Evolutionary conservation across 92 coral and sea anemone genomes (phyloP).

Genomic region (Porites rus): DNA sequence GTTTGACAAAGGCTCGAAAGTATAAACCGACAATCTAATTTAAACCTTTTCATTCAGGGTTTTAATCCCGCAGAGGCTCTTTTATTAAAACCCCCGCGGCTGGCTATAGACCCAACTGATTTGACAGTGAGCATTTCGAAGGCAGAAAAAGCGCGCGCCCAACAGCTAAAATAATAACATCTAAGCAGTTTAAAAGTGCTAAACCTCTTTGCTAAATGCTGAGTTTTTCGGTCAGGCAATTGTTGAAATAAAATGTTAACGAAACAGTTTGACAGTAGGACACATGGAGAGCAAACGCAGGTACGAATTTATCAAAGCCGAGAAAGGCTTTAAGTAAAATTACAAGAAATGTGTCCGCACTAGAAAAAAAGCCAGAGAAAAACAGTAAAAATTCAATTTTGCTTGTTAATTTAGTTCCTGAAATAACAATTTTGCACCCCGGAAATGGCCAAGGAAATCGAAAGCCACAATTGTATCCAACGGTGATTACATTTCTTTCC

Average conservation of each 20-base stretch:
- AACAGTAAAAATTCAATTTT: slow-evolving; percentile 15
- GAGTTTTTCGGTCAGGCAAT: slow-evolving; percentile 26
- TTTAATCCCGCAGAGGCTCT: slow-evolving; percentile 28
- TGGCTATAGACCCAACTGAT: not conserved
- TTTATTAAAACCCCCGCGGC: slow-evolving; percentile 6
- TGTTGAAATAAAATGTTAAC: slow-evolving; percentile 42
- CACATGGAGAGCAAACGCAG: not conserved
- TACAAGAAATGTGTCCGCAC: not conserved
- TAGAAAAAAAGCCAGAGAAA: not conserved
- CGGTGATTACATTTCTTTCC: slow-evolving; percentile 4
- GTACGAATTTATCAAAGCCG: not conserved
- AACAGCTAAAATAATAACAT: slow-evolving; percentile 39
- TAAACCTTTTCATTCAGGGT: slow-evolving; percentile 35
- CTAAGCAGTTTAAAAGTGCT: slow-evolving; percentile 12
- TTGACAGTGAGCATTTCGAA: slow-evolving; percentile 4
- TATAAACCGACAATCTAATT: slow-evolving; percentile 30
- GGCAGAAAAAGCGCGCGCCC: slow-evolving; percentile 12
- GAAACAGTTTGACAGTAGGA: slow-evolving; percentile 30
- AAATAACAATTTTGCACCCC: slow-evolving; percentile 41
- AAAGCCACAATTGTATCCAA: not conserved
- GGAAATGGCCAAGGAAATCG: slow-evolving; percentile 38
- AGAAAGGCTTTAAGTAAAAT: not conserved
- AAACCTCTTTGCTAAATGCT: slow-evolving; percentile 55
- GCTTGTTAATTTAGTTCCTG: slow-evolving; percentile 40
- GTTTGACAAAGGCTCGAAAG: slow-evolving; percentile 22